Evolutionary conservation across 2,797 vertebrate genomes (phyloP).

Genomic region (Pangasius krempfi): DNA sequence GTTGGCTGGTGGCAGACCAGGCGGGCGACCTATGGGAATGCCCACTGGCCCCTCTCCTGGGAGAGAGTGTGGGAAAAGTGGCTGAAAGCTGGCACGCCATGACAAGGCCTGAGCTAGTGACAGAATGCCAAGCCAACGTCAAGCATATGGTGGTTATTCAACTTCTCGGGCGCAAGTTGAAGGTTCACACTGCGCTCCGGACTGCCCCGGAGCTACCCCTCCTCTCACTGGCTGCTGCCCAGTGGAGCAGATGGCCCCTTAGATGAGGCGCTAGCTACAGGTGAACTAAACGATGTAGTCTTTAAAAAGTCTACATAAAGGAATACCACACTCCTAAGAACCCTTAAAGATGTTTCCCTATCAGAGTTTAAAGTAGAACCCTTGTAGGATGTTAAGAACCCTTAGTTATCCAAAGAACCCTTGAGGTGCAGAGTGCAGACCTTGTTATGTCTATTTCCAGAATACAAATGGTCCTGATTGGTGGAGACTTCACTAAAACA

Average conservation of each 20-base stretch:
- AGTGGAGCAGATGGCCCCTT: slow-evolving; percentile 51
- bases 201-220: slow-evolving; percentile 47
- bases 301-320: neutral
- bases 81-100: slow-evolving; percentile 56
- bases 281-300: slow-evolving; percentile 32
- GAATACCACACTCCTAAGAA: no score
- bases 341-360: neutral
- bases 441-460: neutral
- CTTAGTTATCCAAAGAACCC: neutral
- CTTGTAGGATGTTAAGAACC: neutral
- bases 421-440: neutral
- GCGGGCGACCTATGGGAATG: slow-evolving; percentile 59
- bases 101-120: slow-evolving; percentile 51
- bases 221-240: slow-evolving; percentile 40
- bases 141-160: slow-evolving; percentile 63
- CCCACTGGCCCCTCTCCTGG: slow-evolving; percentile 51
- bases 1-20: slow-evolving; percentile 56
- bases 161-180: slow-evolving; percentile 46
- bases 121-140: slow-evolving; percentile 56
- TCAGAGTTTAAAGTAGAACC: neutral
- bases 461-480: neutral
- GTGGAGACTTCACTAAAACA: neutral
- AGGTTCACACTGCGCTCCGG: slow-evolving; percentile 50
- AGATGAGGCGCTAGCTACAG: slow-evolving; percentile 42
- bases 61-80: slow-evolving; percentile 62